Conservation (phyloP, 2,888 invertebrate species). For the Mimachlamys varia region DNA sequence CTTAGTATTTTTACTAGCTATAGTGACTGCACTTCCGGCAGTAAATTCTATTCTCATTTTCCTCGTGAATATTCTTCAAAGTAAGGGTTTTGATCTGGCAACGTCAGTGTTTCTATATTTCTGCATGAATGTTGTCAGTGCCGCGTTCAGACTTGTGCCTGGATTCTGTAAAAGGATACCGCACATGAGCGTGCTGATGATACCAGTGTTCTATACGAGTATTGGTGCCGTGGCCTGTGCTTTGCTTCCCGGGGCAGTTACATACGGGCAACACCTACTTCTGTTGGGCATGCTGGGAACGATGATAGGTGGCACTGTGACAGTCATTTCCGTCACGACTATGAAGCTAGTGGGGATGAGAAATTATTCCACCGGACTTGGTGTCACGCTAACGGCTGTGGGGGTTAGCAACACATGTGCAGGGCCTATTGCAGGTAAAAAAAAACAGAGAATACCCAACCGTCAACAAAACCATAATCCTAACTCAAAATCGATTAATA, state of each 20-base stretch:
- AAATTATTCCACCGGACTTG: conserved; percentile 45
- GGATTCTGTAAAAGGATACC: conserved; percentile 42
- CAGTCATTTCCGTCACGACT: conserved; percentile 42
- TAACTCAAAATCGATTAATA: no score
- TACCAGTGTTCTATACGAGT: conserved; percentile 37
- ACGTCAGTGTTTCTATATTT: conserved; percentile 42
- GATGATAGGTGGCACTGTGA: conserved; percentile 42
- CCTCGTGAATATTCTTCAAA: conserved; percentile 43
- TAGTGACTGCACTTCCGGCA: conserved; percentile 24
- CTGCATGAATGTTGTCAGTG: conserved; percentile 37
- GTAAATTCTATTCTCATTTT: conserved; percentile 45
- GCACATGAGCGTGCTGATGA: conserved; percentile 43
- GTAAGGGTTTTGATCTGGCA: conserved; percentile 42
- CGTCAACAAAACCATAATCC: no score
- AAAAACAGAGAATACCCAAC: no score
- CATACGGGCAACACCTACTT: neutral
- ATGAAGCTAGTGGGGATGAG: conserved; percentile 44
- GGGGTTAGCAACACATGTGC: conserved; percentile 40
- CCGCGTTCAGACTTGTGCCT: conserved; percentile 42
- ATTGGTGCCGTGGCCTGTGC: conserved; percentile 29
- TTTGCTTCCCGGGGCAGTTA: neutral
- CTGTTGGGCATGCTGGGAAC: conserved; percentile 39
- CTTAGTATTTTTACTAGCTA: conserved; percentile 36
- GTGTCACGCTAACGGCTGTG: conserved; percentile 29
- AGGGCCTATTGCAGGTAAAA: conserved; percentile 46